Base-by-base conservation (phyloP, 2,113 vertebrate genomes). In the Neolamprologus ventralis region DNA sequence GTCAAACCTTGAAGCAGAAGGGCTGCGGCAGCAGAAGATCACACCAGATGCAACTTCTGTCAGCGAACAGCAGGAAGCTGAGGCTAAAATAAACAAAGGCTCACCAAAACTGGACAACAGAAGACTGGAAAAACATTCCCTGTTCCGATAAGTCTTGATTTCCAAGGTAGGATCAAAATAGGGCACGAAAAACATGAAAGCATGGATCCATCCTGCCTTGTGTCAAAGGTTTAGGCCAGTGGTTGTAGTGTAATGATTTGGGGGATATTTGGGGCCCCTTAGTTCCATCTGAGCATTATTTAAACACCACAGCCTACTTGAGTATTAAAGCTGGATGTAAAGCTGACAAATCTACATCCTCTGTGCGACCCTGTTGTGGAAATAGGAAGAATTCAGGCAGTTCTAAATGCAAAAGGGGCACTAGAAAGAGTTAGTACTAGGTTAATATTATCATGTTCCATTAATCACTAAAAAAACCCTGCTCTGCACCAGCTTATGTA, bases 311-410 rank as follows among this genome's bases (percentile, higher is more conserved):
- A 73, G 37, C 37, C 21, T 73, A 45, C 1, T 23, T 42, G n/a
- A 71, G 0, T 6, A 63, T n/a, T 63, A 11, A 63, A 63, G 17
- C 6, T 40, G 37, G 65, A 42, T 23, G n/a, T 71, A 42, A 40
- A 71, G n/a, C 37, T 23, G 4, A 42, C 68, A 73, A 73, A 73
- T 73, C 68, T 73, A 4, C 37, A 73, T 23, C 65, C 21, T 4
- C 68, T 26, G 13, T 45, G 37, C 0, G 1, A 23, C 5, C 7
- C n/a, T 16, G 8, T 73, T 9, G 1, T 17, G 37, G 8, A 21
- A 68, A 68, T 1, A 40, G 19, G 63, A 0, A 26, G 8, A 73
- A 73, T 45, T 45, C 14, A 73, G 0, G 2, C 37, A 73, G 8
- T 10, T 45, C 7, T 73, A 16, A 73, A 23, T 42, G 65, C 65